These are phyloP conservation scores for Hanleya hanleyi DNA, from an alignment of 2,888 invertebrate species.

Conservation along the genomic window DNA sequence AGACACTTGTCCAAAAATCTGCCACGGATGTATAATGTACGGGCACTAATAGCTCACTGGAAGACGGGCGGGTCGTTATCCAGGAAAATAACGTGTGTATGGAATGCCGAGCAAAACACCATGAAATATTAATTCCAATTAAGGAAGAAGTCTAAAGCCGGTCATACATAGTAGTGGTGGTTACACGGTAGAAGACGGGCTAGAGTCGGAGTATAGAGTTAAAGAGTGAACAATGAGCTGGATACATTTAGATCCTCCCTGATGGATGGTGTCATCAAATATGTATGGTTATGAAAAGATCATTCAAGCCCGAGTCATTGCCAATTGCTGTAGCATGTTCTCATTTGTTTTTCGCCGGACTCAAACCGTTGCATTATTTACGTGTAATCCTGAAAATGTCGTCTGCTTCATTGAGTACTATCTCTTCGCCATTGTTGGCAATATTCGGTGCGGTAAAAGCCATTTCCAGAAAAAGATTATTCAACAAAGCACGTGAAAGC, in stretches of 20 bases:
- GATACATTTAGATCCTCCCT: neutral
- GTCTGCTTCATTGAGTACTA: neutral
- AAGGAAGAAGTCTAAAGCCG: neutral
- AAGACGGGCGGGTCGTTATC: neutral
- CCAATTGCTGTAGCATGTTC: neutral
- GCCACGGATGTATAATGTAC: neutral
- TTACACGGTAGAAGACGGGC: neutral
- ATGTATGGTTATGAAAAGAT: constrained; percentile 9
- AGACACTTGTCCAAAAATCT: neutral
- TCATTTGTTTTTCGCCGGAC: neutral
- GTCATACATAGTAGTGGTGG: no score
- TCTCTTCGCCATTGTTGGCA: no score
- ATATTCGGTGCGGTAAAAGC: no score
- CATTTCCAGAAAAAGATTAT: no score
- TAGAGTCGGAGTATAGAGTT: neutral
- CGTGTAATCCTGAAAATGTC: constrained; percentile 4
- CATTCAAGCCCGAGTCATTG: neutral
- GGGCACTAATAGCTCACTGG: neutral
- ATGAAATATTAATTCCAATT: constrained; percentile 8
- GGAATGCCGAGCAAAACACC: constrained; percentile 4
- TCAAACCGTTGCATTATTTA: neutral
- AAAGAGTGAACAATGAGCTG: neutral
- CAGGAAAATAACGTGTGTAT: constrained; percentile 2
- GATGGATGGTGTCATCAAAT: neutral
- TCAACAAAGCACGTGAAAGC: no score